These are phyloP conservation scores for Panthera leo DNA, from an alignment of 2,113 vertebrate genomes.

Conservation along the genomic window DNA sequence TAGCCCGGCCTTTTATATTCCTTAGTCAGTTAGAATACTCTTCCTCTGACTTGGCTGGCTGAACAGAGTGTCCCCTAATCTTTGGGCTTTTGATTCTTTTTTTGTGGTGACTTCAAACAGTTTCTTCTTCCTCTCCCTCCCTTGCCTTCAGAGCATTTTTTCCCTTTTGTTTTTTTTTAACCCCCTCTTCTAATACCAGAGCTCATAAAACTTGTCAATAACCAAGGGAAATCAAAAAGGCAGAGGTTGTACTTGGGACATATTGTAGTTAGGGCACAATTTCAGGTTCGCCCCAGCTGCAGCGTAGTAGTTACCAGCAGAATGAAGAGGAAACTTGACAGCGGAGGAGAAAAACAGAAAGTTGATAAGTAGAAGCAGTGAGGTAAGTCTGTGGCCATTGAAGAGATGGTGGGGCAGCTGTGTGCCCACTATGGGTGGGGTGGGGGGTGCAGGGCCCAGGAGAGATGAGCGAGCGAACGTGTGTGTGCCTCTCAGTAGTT, in stretches of 20 bases:
- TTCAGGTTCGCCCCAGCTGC: neutral
- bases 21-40: neutral
- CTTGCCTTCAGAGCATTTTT: neutral
- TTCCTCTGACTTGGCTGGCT: neutral
- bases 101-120: neutral
- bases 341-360: neutral
- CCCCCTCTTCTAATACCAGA: neutral
- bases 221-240: neutral
- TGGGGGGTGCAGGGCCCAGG: neutral
- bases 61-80: neutral
- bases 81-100: neutral
- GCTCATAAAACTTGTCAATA: neutral
- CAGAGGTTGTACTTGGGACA: neutral
- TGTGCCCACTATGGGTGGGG: neutral
- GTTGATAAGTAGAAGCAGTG: too few relatives aligned
- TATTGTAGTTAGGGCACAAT: neutral
- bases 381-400: neutral
- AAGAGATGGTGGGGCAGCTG: neutral
- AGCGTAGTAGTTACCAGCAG: neutral
- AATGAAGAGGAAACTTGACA: neutral
- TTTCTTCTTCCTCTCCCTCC: neutral
- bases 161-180: neutral
- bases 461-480: rapidly evolving
- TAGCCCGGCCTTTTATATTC: neutral
- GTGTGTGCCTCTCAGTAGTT: neutral